phyloP scores from a whole-genome alignment of 2,888 invertebrate genomes.

The Sarcophaga carnaria region DNA sequence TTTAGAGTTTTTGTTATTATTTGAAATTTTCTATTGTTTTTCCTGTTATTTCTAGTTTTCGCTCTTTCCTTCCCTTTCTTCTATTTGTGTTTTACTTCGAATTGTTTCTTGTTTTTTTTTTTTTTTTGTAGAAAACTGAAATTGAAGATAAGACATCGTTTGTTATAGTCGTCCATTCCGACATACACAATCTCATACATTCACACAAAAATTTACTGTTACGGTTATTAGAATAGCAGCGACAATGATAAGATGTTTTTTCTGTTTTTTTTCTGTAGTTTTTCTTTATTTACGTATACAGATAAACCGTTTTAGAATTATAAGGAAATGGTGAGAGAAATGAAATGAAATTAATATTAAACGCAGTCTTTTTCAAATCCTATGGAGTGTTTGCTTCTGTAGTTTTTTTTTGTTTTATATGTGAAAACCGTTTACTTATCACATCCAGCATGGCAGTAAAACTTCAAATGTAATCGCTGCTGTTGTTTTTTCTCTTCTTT shows the following conservation, averaged over 20 bases:
- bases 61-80: background rate
- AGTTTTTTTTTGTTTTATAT: background rate
- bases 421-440: conserved; percentile 51
- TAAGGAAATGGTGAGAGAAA: no score
- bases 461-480: conserved; percentile 63
- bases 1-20: conserved; percentile 50
- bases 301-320: no score
- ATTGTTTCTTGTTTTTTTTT: conserved; percentile 34
- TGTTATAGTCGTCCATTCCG: conserved; percentile 64
- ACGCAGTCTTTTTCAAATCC: background rate
- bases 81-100: conserved; percentile 43
- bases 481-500: background rate
- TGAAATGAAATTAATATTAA: no score
- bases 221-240: conserved; percentile 31
- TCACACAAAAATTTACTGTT: conserved; percentile 29
- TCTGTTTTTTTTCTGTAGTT: background rate
- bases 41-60: background rate
- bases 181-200: conserved; percentile 35
- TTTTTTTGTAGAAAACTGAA: conserved; percentile 60
- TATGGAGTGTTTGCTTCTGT: background rate
- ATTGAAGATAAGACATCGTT: conserved; percentile 68
- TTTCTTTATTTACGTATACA: no score
- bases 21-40: conserved; percentile 49
- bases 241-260: background rate
- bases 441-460: conserved; percentile 59